Conservation (phyloP, 2,797 vertebrate genomes). For the Selene dorsalis region DNA sequence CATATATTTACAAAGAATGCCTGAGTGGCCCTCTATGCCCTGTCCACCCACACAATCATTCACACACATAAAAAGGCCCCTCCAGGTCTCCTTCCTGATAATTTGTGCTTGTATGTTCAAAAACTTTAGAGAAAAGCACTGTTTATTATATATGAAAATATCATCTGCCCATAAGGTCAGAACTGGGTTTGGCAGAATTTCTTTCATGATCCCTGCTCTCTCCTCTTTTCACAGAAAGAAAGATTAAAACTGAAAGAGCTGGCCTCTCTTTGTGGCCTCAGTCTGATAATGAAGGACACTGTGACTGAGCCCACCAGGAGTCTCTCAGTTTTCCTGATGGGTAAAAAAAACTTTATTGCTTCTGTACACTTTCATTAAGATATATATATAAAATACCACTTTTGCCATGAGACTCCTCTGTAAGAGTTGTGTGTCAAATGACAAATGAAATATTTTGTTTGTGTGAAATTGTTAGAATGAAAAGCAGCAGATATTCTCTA, state of each 20-base stretch:
- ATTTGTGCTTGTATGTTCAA: constrained; percentile 16
- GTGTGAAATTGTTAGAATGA: neutral
- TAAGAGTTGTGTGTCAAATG: neutral
- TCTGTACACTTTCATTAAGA: neutral
- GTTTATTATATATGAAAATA: constrained; percentile 15
- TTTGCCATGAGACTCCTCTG: neutral
- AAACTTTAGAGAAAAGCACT: constrained; percentile 31
- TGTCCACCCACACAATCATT: constrained; percentile 43
- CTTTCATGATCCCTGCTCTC: constrained; percentile 31
- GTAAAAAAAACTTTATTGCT: neutral
- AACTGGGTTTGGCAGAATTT: constrained; percentile 4
- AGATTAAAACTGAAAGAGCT: constrained; percentile 15
- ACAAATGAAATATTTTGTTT: neutral
- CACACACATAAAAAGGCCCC: neutral
- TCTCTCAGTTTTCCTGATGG: neutral
- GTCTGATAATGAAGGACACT: constrained; percentile 19
- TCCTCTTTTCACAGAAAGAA: constrained; percentile 9
- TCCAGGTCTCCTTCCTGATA: constrained; percentile 10
- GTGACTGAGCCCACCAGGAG: neutral
- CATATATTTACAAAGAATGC: neutral
- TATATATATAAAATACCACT: neutral
- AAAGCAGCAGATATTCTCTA: neutral
- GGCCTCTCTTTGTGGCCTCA: constrained; percentile 13
- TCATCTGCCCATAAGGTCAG: constrained; percentile 32
- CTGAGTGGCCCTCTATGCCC: neutral